These are phyloP conservation scores for Crotophaga sulcirostris DNA, from an alignment of 2,113 vertebrate species.

Conservation along the genomic window DNA sequence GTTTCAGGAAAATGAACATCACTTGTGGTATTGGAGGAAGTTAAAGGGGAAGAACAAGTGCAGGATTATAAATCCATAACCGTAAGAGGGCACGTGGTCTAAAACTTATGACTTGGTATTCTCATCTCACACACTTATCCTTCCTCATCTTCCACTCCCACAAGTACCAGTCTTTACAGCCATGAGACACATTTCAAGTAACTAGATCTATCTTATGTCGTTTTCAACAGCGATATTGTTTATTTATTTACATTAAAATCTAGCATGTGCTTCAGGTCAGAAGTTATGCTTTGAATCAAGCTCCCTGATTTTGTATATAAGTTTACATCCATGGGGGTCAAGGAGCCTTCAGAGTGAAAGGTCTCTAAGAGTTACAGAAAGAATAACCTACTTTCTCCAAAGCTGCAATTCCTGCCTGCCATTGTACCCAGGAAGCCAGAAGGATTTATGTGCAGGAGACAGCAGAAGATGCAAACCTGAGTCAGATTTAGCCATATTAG, in stretches of 20 bases:
- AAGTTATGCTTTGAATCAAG: background rate
- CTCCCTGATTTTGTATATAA: background rate
- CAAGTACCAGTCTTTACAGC: background rate
- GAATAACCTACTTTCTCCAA: background rate
- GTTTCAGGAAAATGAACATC: background rate
- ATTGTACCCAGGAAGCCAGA: background rate
- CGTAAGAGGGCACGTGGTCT: background rate
- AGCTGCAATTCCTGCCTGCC: background rate
- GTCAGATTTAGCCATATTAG: rapidly evolving
- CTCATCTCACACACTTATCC: background rate
- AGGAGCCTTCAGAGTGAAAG: background rate
- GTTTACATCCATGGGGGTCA: background rate
- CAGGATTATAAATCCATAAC: background rate
- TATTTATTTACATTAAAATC: background rate
- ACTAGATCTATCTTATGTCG: background rate
- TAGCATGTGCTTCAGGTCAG: background rate
- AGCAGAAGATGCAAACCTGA: background rate
- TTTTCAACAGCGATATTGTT: background rate
- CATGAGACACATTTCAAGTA: background rate
- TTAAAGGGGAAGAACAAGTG: background rate
- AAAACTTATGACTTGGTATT: background rate
- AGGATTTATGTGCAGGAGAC: background rate
- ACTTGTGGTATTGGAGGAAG: background rate
- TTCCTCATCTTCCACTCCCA: background rate
- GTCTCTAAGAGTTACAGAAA: background rate